Evolutionary conservation across 2,113 vertebrate genomes (phyloP), one percentile per base, ranked within the genome.

Genomic region (Haliaeetus leucogaster): DNA sequence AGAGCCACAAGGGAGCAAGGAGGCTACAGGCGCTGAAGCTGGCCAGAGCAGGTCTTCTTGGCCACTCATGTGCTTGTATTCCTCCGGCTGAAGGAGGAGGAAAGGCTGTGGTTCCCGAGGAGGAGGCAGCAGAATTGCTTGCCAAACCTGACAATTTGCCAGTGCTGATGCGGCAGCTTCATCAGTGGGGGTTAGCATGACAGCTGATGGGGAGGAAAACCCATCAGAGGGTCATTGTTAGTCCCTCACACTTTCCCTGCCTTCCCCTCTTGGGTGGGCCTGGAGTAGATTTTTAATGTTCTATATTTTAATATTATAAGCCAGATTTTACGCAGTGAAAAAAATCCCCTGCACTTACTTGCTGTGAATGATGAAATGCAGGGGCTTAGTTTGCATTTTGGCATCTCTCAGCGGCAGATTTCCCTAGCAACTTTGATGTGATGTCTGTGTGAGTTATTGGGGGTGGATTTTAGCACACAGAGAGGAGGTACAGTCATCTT

Each of bases 1-100:
- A 45, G 15, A 65, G 8, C 10, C 61, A 53, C 0, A 1, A 1
- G 30, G 22, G 21, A 17, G 14, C 17, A 43, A 40, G 40, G 40
- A 16, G 9, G 40, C 40, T 85, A n/a, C 13, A 38, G n/a, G 13
- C 16, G 26, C 52, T 82, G 52, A 43, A 36, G 10, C 4, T 73
- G 29, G 9, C 7, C 18, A 4, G 43, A 36, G 16, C 20, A 42
- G 10, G 14, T 68, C 53, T 40, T 67, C 66, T 36, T 48, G 30
- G 38, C 7, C 53, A 9, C 10, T 36, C 11, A 1, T 2, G 1
- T 36, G 10, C 13, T 62, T 34, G 25, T 17, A 27, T 34, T 62
- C 21, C 81, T 86, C 52, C 0, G 0, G 17, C 21, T 82, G 59
- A 67, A 73, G 34, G 34, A 83, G 9, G 36, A 86, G 21, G 25